These are phyloP conservation scores for Punctoribates punctum DNA, from an alignment of 2,888 invertebrate species.

Conservation along the genomic window DNA sequence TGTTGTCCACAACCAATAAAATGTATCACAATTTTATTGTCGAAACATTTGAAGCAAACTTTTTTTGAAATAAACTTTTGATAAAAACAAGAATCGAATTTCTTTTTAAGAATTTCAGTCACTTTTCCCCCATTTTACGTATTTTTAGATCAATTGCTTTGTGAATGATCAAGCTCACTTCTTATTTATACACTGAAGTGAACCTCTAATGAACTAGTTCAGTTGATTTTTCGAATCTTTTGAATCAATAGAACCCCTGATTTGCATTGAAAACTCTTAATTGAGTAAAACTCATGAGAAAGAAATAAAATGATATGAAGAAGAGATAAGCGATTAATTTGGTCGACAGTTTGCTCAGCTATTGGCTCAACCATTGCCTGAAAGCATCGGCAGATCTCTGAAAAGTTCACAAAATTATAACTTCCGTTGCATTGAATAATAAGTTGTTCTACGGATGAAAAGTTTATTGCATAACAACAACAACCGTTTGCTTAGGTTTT, in stretches of 20 bases:
- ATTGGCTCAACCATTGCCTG: not conserved
- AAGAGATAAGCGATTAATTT: constrained; percentile 18
- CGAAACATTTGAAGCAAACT: not conserved
- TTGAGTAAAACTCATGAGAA: not conserved
- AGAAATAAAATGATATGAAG: not conserved
- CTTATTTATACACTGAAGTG: too few species aligned
- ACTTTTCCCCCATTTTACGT: too few species aligned
- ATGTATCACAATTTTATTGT: not conserved
- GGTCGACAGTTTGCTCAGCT: not conserved
- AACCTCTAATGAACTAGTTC: too few species aligned
- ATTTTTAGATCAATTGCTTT: too few species aligned
- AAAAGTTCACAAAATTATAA: constrained; percentile 15
- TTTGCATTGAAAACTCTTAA: too few species aligned
- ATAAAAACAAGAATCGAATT: too few species aligned
- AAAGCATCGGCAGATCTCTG: not conserved
- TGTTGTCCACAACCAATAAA: constrained; percentile 24
- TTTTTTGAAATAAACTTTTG: not conserved
- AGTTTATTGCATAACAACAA: constrained; percentile 20
- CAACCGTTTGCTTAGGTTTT: not conserved
- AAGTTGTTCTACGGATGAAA: constrained; percentile 20
- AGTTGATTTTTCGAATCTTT: not conserved
- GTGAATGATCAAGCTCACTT: too few species aligned
- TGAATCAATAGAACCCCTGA: not conserved
- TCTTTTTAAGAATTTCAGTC: too few species aligned
- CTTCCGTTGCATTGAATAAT: constrained; percentile 29